Evolutionary conservation across 2,113 vertebrate species (phyloP).

Genomic region (Lanius ludovicianus): DNA sequence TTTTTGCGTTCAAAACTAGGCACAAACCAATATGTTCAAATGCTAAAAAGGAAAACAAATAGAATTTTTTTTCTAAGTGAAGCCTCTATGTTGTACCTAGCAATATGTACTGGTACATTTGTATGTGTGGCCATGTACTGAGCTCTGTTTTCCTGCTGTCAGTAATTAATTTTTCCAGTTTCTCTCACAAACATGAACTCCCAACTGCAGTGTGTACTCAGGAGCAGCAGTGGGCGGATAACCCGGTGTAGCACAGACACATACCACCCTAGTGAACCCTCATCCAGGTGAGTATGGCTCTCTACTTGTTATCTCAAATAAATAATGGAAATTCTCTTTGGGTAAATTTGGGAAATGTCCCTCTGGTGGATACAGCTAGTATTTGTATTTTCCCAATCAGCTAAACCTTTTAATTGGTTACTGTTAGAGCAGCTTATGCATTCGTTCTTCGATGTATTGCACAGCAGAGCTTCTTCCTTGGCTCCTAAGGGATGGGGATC

Average conservation of each 20-base stretch:
- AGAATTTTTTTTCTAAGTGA: neutral
- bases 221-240: neutral
- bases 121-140: neutral
- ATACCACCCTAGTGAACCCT: neutral
- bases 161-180: neutral
- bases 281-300: neutral
- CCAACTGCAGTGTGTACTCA: neutral
- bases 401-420: neutral
- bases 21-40: neutral
- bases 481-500: neutral
- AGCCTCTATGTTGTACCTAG: conserved; percentile 15
- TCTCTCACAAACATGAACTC: neutral
- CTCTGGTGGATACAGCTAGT: neutral
- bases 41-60: neutral
- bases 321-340: neutral
- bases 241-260: rapidly evolving
- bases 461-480: neutral
- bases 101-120: neutral
- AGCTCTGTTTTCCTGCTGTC: neutral
- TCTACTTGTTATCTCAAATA: neutral
- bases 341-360: neutral
- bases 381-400: neutral
- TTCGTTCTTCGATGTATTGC: neutral
- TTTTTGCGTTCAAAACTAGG: conserved; percentile 8
- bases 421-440: neutral